Conservation (phyloP, 2,797 vertebrate genomes). For the Platalea minor region DNA sequence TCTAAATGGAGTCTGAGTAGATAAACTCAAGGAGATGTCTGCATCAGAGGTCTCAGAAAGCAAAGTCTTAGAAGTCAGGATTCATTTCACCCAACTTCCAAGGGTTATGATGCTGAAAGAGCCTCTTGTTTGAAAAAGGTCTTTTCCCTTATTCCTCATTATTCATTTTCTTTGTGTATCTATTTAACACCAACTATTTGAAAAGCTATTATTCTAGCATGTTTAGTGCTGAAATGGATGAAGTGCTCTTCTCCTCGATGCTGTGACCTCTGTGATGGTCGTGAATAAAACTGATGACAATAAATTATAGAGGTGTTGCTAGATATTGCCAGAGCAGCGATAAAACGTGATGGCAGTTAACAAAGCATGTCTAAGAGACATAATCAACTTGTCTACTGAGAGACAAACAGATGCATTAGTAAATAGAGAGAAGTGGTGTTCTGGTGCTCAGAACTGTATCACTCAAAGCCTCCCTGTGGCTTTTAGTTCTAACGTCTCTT, state of each 20-base stretch:
- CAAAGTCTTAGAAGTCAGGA: neutral
- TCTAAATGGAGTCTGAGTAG: neutral
- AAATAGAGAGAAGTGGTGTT: neutral
- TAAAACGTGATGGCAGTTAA: constrained; percentile 49
- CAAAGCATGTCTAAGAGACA: constrained; percentile 34
- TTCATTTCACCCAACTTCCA: neutral
- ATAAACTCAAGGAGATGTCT: neutral
- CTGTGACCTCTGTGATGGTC: constrained; percentile 35
- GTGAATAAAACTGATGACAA: constrained; percentile 59
- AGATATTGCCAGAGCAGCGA: constrained; percentile 37
- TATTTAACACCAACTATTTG: neutral
- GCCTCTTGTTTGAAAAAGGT: neutral
- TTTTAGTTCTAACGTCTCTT: neutral
- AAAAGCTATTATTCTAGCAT: constrained; percentile 28
- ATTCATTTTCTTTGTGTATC: constrained; percentile 38
- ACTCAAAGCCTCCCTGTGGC: neutral
- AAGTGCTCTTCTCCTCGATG: neutral
- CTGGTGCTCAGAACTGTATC: neutral
- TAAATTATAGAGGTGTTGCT: constrained; percentile 62
- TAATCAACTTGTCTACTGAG: neutral
- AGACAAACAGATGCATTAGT: neutral
- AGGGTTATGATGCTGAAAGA: neutral
- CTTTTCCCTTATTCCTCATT: neutral
- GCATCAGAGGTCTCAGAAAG: neutral
- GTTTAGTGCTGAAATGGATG: constrained; percentile 1